These are phyloP conservation scores for Antedon mediterranea DNA, from an alignment of 53 echinoderm and acorn worm genomes.

Conservation along the genomic window DNA sequence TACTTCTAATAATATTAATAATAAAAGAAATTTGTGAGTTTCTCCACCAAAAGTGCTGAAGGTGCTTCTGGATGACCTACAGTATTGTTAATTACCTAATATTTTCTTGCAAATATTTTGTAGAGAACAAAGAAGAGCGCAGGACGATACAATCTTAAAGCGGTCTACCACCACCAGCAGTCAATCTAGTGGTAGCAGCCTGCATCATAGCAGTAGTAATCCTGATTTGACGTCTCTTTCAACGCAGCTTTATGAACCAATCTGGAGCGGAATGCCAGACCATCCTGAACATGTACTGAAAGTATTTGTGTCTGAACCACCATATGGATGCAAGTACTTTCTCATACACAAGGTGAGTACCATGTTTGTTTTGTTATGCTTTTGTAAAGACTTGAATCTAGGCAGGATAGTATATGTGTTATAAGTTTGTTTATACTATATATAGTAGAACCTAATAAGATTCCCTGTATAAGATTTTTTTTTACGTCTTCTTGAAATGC, in stretches of 20 bases:
- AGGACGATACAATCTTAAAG: constrained; percentile 14
- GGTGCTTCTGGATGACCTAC: too few relatives aligned
- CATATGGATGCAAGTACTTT: constrained; percentile 77
- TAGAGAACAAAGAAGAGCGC: background rate
- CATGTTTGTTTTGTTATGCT: background rate
- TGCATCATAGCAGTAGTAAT: constrained; percentile 87
- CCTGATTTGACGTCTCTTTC: constrained; percentile 76
- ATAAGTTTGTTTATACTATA: too few relatives aligned
- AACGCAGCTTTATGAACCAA: constrained; percentile 41
- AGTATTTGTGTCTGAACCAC: constrained; percentile 82
- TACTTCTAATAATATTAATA: too few relatives aligned
- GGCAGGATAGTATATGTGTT: too few relatives aligned
- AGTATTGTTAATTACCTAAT: too few relatives aligned
- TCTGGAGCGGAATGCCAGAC: constrained; percentile 33
- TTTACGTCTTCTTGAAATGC: too few relatives aligned
- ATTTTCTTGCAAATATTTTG: too few relatives aligned
- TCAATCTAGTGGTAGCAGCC: constrained; percentile 40
- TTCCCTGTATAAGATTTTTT: too few relatives aligned
- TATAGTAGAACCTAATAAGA: too few relatives aligned
- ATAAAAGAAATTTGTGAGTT: too few relatives aligned
- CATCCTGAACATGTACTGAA: constrained; percentile 89
- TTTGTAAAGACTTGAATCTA: too few relatives aligned
- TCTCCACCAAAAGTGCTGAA: too few relatives aligned
- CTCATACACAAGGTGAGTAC: constrained; percentile 78
- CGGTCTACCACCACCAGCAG: constrained; percentile 30